phyloP scores from a whole-genome alignment of 2,888 invertebrate species.

The Pemphredon lugubris region DNA sequence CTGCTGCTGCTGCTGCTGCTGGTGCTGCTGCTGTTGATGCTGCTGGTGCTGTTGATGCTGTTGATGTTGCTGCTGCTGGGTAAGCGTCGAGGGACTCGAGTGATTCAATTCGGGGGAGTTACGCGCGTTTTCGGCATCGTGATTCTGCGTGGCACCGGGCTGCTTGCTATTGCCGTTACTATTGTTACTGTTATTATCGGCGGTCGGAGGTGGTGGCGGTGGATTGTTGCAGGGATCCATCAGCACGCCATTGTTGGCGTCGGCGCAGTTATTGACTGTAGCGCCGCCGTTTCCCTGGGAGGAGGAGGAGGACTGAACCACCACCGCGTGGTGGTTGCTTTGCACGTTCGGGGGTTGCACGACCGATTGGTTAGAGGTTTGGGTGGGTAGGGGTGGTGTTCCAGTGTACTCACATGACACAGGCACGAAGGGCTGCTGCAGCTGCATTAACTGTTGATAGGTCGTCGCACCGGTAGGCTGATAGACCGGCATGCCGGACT shows the following conservation, averaged over 20 bases:
- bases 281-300: slow-evolving; percentile 68
- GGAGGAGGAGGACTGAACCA: slow-evolving; percentile 68
- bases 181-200: slow-evolving; percentile 65
- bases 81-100: slow-evolving; percentile 65
- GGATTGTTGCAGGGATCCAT: slow-evolving; percentile 79
- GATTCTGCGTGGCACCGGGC: slow-evolving; percentile 71
- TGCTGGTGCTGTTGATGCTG: slow-evolving; percentile 80
- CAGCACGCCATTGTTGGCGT: slow-evolving; percentile 76
- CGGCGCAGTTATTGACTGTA: slow-evolving; percentile 67
- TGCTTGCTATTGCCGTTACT: slow-evolving; percentile 66
- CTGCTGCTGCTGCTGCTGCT: slow-evolving; percentile 58
- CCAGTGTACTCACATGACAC: slow-evolving; percentile 98
- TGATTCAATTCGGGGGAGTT: slow-evolving; percentile 80
- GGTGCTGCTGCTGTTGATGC: slow-evolving; percentile 58
- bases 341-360: slow-evolving; percentile 70
- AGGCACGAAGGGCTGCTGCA: slow-evolving; percentile 98
- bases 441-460: slow-evolving; percentile 97
- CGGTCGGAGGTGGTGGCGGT: slow-evolving; percentile 77
- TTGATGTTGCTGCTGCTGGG: slow-evolving; percentile 60
- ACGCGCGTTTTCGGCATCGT: slow-evolving; percentile 75
- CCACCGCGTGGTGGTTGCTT: slow-evolving; percentile 67
- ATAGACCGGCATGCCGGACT: slow-evolving; percentile 97
- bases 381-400: slow-evolving; percentile 84
- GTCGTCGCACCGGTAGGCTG: slow-evolving; percentile 93
- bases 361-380: slow-evolving; percentile 81